These are phyloP conservation scores for Graptemys geographica DNA, from an alignment of 2,797 vertebrate species.

Conservation along the genomic window DNA sequence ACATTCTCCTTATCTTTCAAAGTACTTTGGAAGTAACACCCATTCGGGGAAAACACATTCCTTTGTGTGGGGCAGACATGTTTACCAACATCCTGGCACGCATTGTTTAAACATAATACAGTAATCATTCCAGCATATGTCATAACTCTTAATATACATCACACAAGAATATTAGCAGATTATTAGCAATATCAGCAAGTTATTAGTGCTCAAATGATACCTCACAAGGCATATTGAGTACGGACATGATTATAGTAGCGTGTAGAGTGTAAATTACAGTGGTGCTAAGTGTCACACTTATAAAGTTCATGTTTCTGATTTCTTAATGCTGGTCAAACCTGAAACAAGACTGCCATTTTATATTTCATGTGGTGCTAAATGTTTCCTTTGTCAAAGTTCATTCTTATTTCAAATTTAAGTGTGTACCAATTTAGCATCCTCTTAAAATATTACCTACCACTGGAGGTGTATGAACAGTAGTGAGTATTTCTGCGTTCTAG, in stretches of 20 bases:
- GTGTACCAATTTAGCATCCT: background rate
- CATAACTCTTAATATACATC: background rate
- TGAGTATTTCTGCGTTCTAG: too few species aligned
- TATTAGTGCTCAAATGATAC: background rate
- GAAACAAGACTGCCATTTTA: background rate
- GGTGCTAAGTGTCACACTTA: background rate
- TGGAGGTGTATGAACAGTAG: too few species aligned
- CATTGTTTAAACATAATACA: background rate
- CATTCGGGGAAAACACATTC: background rate
- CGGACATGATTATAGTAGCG: background rate
- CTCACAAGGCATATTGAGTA: background rate
- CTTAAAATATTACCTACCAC: background rate
- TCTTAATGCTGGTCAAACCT: background rate
- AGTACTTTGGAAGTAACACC: background rate
- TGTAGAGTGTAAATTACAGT: background rate
- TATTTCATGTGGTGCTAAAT: background rate
- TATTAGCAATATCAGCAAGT: background rate
- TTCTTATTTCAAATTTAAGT: background rate
- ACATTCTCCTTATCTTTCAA: background rate
- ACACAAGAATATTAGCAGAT: background rate
- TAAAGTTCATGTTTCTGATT: background rate
- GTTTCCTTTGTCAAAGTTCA: background rate
- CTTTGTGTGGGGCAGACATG: background rate
- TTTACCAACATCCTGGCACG: background rate
- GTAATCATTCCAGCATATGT: background rate